Evolutionary conservation across 2,888 invertebrate genomes (phyloP), one percentile per base, ranked within the genome.

Genomic region (Oxytorus armatus): DNA sequence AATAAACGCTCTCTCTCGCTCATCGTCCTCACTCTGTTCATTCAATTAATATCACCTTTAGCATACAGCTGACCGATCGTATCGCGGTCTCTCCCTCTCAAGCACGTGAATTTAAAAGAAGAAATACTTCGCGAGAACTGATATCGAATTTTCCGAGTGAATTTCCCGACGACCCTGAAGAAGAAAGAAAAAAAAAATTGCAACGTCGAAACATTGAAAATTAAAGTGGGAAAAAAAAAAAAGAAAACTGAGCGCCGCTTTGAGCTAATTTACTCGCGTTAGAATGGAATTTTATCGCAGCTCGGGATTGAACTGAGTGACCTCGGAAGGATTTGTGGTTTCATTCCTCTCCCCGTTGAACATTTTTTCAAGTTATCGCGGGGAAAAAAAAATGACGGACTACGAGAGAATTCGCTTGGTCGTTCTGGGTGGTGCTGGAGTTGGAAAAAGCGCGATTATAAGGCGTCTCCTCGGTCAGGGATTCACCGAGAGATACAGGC

Each of bases 371-470:
- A 57, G 57, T 16, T 36, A 10, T 33, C 2, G n/a, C 42, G 51
- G 47, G n/a, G 21, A 11, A 11, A 25, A 47, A 18, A 44, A 21
- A 57, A 95, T 95, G 95, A 93, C 95, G 79, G 96, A 96, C 90
- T 93, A 95, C 91, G 96, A 97, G 92, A 93, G 97, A 83, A 96
- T 97, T 89, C 95, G 97, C 74, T 93, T 98, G 87, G 97, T 97
- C 73, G 95, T 97, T 55, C 93, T 97, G 51, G 97, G 97, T 5
- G 96, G 97, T 1, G 94, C 96, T 1, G 95, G 95, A 42, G 97
- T 97, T 7, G 97, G 98, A 11, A 98, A 98, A 92, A 97, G 96
- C 89, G 95, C 96, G 86, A 96, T 98, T 85, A 94, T 97, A 66
- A 95, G 96, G 86, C 93, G 97, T 65, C 96, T 97, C 88, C 93